Evolutionary conservation across 2,888 invertebrate genomes (phyloP).

Genomic region (Cotesia congregata): DNA sequence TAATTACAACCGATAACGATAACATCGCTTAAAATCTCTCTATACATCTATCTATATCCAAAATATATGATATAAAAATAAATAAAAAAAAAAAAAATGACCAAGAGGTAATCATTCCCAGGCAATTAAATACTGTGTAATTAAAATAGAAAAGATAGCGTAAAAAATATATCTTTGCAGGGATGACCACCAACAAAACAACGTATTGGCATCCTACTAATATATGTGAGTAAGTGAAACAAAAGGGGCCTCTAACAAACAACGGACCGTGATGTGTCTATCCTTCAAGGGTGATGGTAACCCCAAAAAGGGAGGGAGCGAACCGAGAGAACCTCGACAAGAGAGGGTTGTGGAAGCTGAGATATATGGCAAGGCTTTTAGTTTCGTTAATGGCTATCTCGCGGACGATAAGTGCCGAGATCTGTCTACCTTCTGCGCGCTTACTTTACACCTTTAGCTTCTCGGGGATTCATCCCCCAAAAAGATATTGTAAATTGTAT

Average conservation of each 20-base stretch:
- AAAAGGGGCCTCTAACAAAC: slow-evolving; percentile 57
- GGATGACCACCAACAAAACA: neutral
- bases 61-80: neutral
- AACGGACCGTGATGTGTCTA: slow-evolving; percentile 67
- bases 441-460: slow-evolving; percentile 64
- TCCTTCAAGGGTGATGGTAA: slow-evolving; percentile 59
- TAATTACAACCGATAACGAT: neutral
- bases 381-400: slow-evolving; percentile 71
- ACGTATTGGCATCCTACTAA: slow-evolving; percentile 8
- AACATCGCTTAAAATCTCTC: neutral
- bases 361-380: slow-evolving; percentile 70
- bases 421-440: slow-evolving; percentile 63
- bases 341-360: slow-evolving; percentile 56
- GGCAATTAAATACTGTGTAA: neutral
- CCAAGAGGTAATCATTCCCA: neutral
- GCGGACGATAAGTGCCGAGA: slow-evolving; percentile 70
- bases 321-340: slow-evolving; percentile 43
- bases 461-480: neutral
- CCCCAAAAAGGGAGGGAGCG: slow-evolving; percentile 16
- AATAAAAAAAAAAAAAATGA: neutral
- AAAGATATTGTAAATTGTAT: slow-evolving; percentile 27
- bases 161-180: neutral
- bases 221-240: slow-evolving; percentile 31
- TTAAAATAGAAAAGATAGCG: neutral
- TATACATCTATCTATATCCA: neutral